phyloP scores from a whole-genome alignment of 2,797 vertebrate species.

The Apodemus agrarius region DNA sequence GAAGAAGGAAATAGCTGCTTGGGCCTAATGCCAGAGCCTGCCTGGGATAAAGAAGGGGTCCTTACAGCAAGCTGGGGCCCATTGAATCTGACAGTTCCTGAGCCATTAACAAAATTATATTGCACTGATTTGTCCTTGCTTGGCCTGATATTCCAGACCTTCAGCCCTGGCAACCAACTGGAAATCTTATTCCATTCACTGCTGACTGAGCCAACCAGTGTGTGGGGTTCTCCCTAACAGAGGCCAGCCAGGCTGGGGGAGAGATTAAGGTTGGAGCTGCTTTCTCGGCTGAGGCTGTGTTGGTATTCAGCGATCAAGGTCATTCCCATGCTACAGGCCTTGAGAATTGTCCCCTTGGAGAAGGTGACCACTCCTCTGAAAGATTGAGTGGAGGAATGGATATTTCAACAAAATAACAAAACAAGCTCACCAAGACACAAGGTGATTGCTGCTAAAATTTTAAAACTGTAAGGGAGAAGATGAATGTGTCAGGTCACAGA shows the following conservation, averaged over 20 bases:
- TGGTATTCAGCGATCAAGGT: constrained; percentile 45
- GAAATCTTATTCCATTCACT: constrained; percentile 24
- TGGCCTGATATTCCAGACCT: background rate
- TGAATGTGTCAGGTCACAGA: constrained; percentile 5
- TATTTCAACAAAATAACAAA: constrained; percentile 31
- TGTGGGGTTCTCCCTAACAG: background rate
- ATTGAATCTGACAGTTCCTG: background rate
- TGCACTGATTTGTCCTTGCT: background rate
- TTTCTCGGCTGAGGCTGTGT: constrained; percentile 23
- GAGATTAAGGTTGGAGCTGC: background rate
- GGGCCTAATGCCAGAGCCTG: background rate
- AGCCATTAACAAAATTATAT: background rate
- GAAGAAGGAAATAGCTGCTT: background rate
- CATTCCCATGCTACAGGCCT: background rate
- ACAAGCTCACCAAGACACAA: background rate
- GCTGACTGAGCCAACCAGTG: constrained; percentile 1
- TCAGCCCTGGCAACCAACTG: background rate
- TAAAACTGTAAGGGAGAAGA: background rate
- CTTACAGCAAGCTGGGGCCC: background rate
- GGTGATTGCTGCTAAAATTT: constrained; percentile 15
- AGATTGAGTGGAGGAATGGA: background rate
- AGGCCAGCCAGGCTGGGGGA: background rate
- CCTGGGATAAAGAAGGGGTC: background rate
- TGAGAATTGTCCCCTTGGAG: background rate
- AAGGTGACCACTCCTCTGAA: background rate